A percentile compares a stretch with the other conserved stretches of the same genome.
Conservation (phyloP, 2,888 invertebrate species). For the Amblyjoppa proteus region DNA sequence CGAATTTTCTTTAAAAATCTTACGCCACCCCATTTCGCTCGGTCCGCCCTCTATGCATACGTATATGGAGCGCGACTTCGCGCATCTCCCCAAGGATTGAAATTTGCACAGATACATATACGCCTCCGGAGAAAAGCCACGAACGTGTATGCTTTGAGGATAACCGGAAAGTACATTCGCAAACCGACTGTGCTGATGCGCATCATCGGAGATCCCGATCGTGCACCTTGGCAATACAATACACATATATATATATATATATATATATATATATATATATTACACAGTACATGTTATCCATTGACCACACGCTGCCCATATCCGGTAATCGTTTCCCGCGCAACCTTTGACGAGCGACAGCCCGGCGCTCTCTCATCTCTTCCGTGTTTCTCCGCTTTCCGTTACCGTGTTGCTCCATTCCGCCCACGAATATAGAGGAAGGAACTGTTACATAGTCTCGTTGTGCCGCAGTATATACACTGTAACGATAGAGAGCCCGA, state of each 20-base stretch:
- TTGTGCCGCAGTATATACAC: neutral
- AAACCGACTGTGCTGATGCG: conserved; percentile 54
- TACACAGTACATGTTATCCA: conserved; percentile 12
- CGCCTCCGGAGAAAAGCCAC: conserved; percentile 34
- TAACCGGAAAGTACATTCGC: conserved; percentile 45
- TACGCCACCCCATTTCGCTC: no score
- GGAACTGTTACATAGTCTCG: neutral
- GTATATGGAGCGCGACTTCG: neutral
- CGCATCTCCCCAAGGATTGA: conserved; percentile 30
- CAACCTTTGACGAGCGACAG: conserved; percentile 53
- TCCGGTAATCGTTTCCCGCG: conserved; percentile 49
- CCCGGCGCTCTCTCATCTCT: conserved; percentile 15
- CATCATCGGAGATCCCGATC: conserved; percentile 59
- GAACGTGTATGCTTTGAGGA: conserved; percentile 20
- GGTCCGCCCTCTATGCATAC: neutral
- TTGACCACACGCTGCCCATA: conserved; percentile 60
- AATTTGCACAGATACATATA: conserved; percentile 50
- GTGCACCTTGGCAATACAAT: conserved; percentile 18
- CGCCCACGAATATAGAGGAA: conserved; percentile 1
- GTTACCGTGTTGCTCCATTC: conserved; percentile 1
- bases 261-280: conserved; percentile 23
- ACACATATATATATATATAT: neutral
- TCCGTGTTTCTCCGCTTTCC: neutral
- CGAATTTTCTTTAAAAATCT: no score
- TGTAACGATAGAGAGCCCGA: conserved; percentile 19